Evolutionary conservation across 1,140 invertebrate species (phyloP).

Genomic region (Drosophila ficusphila): DNA sequence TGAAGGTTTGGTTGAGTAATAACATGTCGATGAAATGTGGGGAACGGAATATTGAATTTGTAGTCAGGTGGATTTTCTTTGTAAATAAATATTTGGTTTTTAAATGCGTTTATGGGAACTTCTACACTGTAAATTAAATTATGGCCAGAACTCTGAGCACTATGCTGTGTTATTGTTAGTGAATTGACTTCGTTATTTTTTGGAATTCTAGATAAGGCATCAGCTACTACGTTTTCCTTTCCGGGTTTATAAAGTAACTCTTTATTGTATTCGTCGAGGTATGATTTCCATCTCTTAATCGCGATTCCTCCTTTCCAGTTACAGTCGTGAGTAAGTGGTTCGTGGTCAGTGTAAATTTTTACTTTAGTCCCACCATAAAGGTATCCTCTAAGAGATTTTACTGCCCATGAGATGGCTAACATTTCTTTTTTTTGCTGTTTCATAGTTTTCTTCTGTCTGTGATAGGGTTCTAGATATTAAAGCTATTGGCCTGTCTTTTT

Average conservation of each 20-base stretch:
- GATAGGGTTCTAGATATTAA: constrained; percentile 63
- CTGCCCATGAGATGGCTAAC: constrained; percentile 84
- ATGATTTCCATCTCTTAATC: constrained; percentile 65
- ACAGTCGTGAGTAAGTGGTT: constrained; percentile 76
- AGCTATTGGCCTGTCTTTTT: constrained; percentile 28
- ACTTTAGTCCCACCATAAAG: constrained; percentile 60
- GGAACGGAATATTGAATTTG: background rate
- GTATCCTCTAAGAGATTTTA: constrained; percentile 74
- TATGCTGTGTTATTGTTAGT: constrained; percentile 15
- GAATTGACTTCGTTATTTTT: constrained; percentile 8
- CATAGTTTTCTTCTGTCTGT: constrained; percentile 53
- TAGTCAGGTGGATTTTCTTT: constrained; percentile 15
- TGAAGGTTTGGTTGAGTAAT: background rate
- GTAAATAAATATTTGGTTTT: constrained; percentile 1
- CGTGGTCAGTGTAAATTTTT: constrained; percentile 71
- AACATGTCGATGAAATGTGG: background rate
- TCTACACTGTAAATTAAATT: background rate
- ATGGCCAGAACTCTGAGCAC: constrained; percentile 24
- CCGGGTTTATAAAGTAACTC: constrained; percentile 76
- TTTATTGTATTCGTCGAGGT: constrained; percentile 80
- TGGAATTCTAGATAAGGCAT: constrained; percentile 34
- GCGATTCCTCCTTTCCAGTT: constrained; percentile 81
- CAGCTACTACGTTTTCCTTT: constrained; percentile 54
- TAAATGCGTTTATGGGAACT: background rate
- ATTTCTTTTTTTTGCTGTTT: constrained; percentile 71